phyloP scores from a whole-genome alignment of 1,140 invertebrate genomes.

The Aphelinus certus region DNA sequence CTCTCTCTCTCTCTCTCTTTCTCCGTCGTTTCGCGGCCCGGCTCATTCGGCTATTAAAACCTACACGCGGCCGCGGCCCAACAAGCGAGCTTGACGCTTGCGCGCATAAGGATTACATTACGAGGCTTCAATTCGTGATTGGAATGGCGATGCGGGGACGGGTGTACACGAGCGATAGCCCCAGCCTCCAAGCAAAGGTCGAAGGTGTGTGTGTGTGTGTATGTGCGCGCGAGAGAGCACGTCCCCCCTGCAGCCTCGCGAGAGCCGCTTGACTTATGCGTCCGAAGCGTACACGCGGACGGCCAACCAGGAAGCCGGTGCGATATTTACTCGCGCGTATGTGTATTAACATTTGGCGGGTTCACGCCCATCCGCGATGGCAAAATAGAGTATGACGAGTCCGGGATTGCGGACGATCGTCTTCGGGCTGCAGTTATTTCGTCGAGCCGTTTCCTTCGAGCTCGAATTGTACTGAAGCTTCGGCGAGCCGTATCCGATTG shows the following conservation, averaged over 20 bases:
- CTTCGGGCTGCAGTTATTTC: too few species aligned
- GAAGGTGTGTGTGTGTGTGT: too few species aligned
- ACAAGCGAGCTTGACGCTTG: not conserved
- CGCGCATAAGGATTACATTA: constrained; percentile 36
- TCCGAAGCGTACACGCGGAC: not conserved
- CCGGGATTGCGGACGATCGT: too few species aligned
- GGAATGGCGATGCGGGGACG: constrained; percentile 31
- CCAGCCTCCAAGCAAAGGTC: not conserved
- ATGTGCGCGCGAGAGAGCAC: too few species aligned
- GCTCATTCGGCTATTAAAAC: constrained; percentile 13
- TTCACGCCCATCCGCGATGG: too few species aligned
- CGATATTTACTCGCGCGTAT: too few species aligned
- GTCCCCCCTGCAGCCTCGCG: not conserved
- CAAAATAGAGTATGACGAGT: too few species aligned
- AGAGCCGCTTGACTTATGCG: constrained; percentile 22
- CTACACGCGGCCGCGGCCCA: constrained; percentile 9
- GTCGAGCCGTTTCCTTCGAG: too few species aligned
- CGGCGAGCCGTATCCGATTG: too few species aligned
- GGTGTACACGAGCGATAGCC: constrained; percentile 24
- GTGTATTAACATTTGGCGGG: too few species aligned
- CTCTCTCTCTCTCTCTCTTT: not conserved
- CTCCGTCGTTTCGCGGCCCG: not conserved
- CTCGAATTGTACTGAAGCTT: too few species aligned
- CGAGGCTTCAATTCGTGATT: constrained; percentile 8
- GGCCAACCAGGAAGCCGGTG: too few species aligned